Evolutionary conservation across 2,113 vertebrate species (phyloP), one percentile per base, ranked within the genome.

Genomic region (Trichechus manatus): DNA sequence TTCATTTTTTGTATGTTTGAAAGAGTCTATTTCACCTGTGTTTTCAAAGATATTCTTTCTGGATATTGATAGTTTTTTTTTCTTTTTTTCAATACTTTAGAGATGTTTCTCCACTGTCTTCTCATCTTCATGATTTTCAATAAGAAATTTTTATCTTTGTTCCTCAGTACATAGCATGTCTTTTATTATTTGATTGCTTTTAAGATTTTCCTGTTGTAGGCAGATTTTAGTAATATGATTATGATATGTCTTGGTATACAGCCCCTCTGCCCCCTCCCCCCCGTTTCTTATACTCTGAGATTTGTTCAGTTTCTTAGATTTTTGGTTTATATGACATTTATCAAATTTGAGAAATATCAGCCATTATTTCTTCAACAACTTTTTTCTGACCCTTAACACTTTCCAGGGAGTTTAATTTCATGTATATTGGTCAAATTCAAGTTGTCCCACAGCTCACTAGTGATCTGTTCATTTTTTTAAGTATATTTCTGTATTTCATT

Each of bases 91-190:
- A 56, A 56, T 17, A 56, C 53, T 56, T 56, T 56, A 56, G 13
- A 56, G 11, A 56, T 17, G 15, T 56, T 17, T 56, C 53, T 4
- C 53, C 53, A 56, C 53, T 17, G 15, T 56, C 53, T 56, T 15
- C 53, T 56, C 3, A 56, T 1, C 5, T 82, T 47, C 77, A 33
- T 61, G 59, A 0, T 50, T 82, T 79, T 74, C 68, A 44, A 0
- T 29, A 14, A 74, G 42, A 64, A 92, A 50, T 1, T 14, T 9
- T 9, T 53, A 2, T 39, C 8, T 80, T 66, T 93, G 5, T 39
- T 75, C 14, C 27, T 59, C 31, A 31, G 0, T n/a, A 6, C 0
- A 7, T 0, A 7, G 33, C 25, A 2, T 23, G 13, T 17, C 27
- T 53, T 94, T 68, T 81, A 20, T 64, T 29, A 20, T 63, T 68